These are phyloP conservation scores for Dasyornis broadbenti DNA, from an alignment of 2,113 vertebrate genomes.

Conservation along the genomic window DNA sequence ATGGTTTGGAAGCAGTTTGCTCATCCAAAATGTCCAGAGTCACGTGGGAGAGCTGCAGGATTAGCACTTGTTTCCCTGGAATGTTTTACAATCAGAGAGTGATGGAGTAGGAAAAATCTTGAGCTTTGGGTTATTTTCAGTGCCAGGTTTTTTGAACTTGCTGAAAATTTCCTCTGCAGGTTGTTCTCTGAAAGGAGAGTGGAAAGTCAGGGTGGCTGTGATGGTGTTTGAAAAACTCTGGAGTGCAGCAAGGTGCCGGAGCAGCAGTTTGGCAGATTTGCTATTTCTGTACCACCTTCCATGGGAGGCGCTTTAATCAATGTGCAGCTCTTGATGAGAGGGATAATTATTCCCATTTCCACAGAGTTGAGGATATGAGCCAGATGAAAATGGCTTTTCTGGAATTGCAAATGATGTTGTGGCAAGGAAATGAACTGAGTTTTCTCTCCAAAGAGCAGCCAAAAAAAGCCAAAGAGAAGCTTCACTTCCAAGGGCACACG, in stretches of 20 bases:
- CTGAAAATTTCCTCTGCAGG: neutral
- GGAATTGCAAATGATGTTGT: neutral
- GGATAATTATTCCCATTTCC: neutral
- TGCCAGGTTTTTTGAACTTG: rapidly evolving
- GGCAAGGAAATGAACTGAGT: neutral
- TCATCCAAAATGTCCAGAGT: neutral
- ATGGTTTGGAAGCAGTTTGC: neutral
- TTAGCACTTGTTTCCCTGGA: neutral
- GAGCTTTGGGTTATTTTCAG: neutral
- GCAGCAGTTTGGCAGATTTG: neutral
- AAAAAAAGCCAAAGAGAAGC: no score
- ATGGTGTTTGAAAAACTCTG: neutral
- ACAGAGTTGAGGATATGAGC: neutral
- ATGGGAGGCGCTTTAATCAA: neutral
- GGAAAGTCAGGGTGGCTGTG: neutral
- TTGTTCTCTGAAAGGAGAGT: neutral
- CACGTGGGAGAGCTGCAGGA: neutral
- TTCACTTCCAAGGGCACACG: neutral
- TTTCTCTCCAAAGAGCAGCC: neutral
- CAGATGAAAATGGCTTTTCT: neutral
- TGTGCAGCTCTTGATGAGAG: neutral
- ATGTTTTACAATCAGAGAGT: rapidly evolving
- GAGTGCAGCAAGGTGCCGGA: neutral
- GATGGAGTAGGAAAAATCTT: neutral
- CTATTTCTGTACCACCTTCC: neutral